Conservation (phyloP, 2,113 vertebrate species). For the Callospermophilus lateralis region DNA sequence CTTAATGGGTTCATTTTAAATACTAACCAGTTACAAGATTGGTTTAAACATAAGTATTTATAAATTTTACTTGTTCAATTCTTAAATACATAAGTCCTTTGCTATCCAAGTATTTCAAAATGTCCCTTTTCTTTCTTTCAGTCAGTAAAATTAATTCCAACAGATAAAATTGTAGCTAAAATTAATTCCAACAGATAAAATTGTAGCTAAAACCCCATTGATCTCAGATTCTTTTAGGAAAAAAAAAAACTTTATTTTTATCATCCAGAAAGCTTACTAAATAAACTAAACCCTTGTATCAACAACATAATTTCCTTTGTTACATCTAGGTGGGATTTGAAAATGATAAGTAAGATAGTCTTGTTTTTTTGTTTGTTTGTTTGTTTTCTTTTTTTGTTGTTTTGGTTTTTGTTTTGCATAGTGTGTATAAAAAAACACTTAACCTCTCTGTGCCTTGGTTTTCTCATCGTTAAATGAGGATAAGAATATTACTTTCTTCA, state of each 20-base stretch:
- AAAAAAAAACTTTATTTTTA: background rate
- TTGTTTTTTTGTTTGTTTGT: too few relatives aligned
- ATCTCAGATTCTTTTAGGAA: background rate
- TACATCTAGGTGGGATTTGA: conserved; percentile 11
- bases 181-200: background rate
- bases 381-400: too few relatives aligned
- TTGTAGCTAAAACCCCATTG: background rate
- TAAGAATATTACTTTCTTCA: too few relatives aligned
- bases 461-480: too few relatives aligned
- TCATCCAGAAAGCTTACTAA: background rate
- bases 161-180: background rate
- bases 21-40: background rate
- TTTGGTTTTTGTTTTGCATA: background rate
- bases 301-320: conserved; percentile 20
- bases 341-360: background rate
- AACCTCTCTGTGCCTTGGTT: too few relatives aligned
- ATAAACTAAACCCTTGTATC: background rate
- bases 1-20: background rate
- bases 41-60: background rate
- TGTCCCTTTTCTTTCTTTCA: background rate
- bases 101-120: conserved; percentile 49
- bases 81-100: background rate
- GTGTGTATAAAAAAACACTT: background rate
- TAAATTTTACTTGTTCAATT: conserved; percentile 26
- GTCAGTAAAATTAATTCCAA: conserved; percentile 38